Evolutionary conservation across 1,140 invertebrate genomes (phyloP).

Genomic region (Tetragonula clypearis): DNA sequence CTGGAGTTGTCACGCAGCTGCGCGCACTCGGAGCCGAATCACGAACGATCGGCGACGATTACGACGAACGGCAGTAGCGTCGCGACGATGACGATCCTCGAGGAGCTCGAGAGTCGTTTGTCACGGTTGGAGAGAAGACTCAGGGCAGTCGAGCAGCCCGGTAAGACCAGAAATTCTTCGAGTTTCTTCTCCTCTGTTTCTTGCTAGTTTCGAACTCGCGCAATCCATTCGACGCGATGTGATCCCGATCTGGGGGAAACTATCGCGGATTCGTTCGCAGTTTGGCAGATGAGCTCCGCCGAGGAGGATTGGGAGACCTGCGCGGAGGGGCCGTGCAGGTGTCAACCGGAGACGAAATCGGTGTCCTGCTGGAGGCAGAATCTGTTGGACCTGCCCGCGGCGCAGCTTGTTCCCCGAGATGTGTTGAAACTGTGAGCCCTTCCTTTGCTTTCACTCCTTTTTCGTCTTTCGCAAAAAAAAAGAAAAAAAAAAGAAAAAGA

Average conservation of each 20-base stretch:
- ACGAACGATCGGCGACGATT: conserved; percentile 4
- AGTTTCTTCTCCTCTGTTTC: not conserved
- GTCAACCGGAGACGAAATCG: conserved; percentile 84
- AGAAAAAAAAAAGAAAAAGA: too few species aligned
- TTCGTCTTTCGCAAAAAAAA: not conserved
- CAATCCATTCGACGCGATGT: too few species aligned
- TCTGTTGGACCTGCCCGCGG: conserved; percentile 84
- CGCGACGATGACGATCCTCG: conserved; percentile 44
- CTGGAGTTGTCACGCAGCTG: not conserved
- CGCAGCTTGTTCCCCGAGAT: conserved; percentile 87
- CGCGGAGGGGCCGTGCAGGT: conserved; percentile 86
- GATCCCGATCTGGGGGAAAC: too few species aligned
- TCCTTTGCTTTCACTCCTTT: not conserved
- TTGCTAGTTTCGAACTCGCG: too few species aligned
- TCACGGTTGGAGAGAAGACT: conserved; percentile 85
- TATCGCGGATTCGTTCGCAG: conserved; percentile 71
- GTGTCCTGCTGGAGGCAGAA: conserved; percentile 89
- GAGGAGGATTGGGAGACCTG: conserved; percentile 88
- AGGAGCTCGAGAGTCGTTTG: conserved; percentile 73
- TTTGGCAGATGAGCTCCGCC: conserved; percentile 85
- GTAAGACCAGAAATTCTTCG: conserved; percentile 71
- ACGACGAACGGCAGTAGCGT: not conserved
- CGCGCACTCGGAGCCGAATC: not conserved
- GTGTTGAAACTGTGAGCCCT: conserved; percentile 85
- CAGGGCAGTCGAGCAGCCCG: conserved; percentile 88